These are phyloP conservation scores for Tetheella fluctuosa DNA, from an alignment of 2,888 invertebrate genomes.

Conservation along the genomic window DNA sequence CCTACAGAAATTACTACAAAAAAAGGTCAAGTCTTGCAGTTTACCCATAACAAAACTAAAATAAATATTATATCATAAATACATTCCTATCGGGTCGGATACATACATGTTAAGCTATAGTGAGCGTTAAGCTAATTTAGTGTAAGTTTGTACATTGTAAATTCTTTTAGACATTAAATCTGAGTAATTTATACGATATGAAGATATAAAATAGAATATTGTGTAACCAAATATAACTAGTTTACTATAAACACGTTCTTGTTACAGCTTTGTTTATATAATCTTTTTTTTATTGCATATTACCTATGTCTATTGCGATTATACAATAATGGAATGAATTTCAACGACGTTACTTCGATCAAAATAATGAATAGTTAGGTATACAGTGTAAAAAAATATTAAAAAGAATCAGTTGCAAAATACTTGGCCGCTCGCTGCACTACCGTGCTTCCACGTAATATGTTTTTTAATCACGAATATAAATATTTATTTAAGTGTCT, in stretches of 20 bases:
- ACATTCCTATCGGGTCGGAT: constrained; percentile 60
- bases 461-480: background rate
- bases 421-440: background rate
- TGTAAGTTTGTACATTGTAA: constrained; percentile 77
- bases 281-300: no score
- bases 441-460: background rate
- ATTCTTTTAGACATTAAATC: constrained; percentile 60
- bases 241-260: constrained; percentile 7
- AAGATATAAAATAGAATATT: constrained; percentile 43
- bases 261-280: background rate
- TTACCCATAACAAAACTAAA: constrained; percentile 36
- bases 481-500: background rate
- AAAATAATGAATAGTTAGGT: background rate
- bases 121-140: constrained; percentile 56
- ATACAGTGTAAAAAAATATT: background rate
- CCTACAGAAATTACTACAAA: background rate
- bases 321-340: background rate
- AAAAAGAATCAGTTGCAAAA: background rate
- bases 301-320: background rate
- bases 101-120: constrained; percentile 44
- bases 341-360: background rate
- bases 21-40: constrained; percentile 20
- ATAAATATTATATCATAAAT: constrained; percentile 37
- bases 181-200: constrained; percentile 33
- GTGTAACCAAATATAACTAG: constrained; percentile 57